Conservation (phyloP, 2,113 vertebrate genomes). For the Dromaius novaehollandiae region DNA sequence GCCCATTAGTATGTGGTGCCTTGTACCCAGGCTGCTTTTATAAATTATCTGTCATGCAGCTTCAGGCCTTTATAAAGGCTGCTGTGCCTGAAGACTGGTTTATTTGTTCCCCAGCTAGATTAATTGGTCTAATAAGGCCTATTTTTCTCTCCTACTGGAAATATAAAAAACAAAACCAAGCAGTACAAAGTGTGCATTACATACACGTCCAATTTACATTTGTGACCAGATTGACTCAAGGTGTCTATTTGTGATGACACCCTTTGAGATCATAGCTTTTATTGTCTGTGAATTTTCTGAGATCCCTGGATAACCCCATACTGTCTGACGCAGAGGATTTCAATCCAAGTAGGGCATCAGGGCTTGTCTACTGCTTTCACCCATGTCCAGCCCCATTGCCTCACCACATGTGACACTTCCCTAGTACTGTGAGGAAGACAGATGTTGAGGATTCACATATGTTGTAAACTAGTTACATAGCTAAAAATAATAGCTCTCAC, state of each 20-base stretch:
- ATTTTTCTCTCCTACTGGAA: not conserved
- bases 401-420: not conserved
- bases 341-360: not conserved
- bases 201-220: not conserved
- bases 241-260: not conserved
- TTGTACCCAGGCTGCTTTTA: not conserved
- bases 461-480: not conserved
- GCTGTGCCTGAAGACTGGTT: not conserved
- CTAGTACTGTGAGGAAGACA: not conserved
- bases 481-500: not conserved
- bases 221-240: not conserved
- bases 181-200: not conserved
- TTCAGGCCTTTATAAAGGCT: not conserved
- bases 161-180: not conserved
- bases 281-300: not conserved
- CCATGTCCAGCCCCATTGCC: not conserved
- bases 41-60: not conserved
- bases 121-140: not conserved
- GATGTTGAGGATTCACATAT: not conserved
- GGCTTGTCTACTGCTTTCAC: not conserved
- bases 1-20: fast-evolving
- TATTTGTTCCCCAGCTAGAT: not conserved
- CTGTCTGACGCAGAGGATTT: not conserved
- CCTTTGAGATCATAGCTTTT: not conserved
- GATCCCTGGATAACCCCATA: not conserved